These are phyloP conservation scores for Myxocyprinus asiaticus DNA, from an alignment of 2,113 vertebrate genomes.

Conservation along the genomic window DNA sequence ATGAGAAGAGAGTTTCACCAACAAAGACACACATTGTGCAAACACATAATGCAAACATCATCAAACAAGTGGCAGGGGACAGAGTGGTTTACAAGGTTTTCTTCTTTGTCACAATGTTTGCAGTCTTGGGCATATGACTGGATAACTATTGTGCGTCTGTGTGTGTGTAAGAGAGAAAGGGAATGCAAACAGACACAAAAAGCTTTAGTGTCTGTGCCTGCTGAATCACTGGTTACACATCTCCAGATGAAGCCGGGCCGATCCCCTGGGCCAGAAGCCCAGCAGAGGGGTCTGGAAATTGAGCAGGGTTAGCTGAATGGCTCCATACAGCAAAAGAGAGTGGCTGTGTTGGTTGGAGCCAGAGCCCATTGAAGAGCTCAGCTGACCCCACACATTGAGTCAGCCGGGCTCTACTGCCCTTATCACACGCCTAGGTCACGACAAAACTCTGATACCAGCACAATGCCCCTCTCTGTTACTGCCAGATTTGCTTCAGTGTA, in stretches of 20 bases:
- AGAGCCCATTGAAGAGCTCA: constrained; percentile 55
- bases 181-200: constrained; percentile 42
- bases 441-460: constrained; percentile 46
- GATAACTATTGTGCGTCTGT: background rate
- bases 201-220: constrained; percentile 29
- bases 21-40: constrained; percentile 50
- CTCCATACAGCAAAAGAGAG: constrained; percentile 41
- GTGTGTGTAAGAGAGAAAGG: constrained; percentile 5
- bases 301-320: constrained; percentile 44
- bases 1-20: background rate
- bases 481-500: background rate
- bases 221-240: constrained; percentile 46
- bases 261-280: constrained; percentile 35
- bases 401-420: constrained; percentile 39
- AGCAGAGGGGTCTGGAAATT: constrained; percentile 22
- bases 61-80: constrained; percentile 33
- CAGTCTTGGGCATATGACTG: constrained; percentile 1
- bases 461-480: constrained; percentile 46
- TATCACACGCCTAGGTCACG: constrained; percentile 50
- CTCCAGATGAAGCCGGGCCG: background rate
- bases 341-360: constrained; percentile 51
- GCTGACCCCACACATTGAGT: constrained; percentile 52
- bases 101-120: constrained; percentile 25
- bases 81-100: constrained; percentile 34
- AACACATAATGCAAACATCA: constrained; percentile 45